Evolutionary conservation across 2,797 vertebrate species (phyloP).

Genomic region (Helarctos malayanus): DNA sequence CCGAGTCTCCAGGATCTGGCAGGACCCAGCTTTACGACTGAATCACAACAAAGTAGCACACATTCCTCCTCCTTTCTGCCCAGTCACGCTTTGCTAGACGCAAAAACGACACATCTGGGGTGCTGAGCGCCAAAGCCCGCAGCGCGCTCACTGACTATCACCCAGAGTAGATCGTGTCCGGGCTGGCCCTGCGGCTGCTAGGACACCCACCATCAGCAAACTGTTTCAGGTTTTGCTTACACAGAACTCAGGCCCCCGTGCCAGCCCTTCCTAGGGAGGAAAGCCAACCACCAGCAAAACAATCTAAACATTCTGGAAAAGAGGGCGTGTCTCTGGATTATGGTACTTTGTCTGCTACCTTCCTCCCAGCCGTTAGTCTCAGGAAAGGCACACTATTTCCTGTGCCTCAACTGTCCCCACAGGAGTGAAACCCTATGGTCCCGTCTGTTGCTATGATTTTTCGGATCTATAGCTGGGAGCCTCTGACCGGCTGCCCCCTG

Average conservation of each 20-base stretch:
- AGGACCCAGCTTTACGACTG: background rate
- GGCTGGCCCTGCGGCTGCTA: background rate
- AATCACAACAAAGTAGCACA: background rate
- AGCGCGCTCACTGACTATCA: background rate
- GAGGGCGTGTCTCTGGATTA: background rate
- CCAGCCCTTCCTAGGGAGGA: background rate
- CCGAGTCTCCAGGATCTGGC: background rate
- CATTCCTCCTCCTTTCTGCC: background rate
- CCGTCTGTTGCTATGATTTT: background rate
- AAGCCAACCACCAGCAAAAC: background rate
- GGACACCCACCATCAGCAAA: background rate
- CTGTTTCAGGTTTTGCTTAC: background rate
- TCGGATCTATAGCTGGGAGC: background rate
- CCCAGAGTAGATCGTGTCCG: background rate
- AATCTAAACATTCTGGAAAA: background rate
- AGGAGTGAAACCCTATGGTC: background rate
- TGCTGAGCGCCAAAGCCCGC: background rate
- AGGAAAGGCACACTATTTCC: background rate
- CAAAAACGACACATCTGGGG: background rate
- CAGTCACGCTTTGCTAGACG: background rate
- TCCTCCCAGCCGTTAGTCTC: too few relatives aligned
- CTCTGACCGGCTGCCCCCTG: fast-evolving
- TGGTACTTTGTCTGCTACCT: background rate
- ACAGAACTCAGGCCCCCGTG: background rate
- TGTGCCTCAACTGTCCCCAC: fast-evolving